A percentile compares a stretch with the other conserved stretches of the same genome.
Evolutionary conservation across 2,888 invertebrate genomes (phyloP).

Genomic region (Crematogaster levior): DNA sequence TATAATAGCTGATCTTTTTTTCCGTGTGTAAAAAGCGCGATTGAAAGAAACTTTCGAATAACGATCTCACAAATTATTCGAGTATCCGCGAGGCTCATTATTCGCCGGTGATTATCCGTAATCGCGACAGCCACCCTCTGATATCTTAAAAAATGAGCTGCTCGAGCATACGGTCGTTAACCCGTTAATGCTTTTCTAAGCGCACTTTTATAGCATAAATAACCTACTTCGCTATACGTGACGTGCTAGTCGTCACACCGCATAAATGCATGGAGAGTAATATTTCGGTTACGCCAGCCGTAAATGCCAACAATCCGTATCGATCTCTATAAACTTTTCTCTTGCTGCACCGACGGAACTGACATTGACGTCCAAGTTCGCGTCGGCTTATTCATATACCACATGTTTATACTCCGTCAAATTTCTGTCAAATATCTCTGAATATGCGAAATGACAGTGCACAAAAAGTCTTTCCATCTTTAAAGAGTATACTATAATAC

Average conservation of each 20-base stretch:
- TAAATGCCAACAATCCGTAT: conserved; percentile 39
- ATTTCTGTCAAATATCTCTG: background rate
- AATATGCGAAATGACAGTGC: background rate
- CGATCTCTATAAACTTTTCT: conserved; percentile 38
- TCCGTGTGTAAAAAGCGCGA: background rate
- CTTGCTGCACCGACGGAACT: conserved; percentile 5
- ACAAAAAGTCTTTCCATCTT: background rate
- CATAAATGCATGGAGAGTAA: conserved; percentile 34
- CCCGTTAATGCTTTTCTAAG: conserved; percentile 38
- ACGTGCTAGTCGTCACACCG: conserved; percentile 1
- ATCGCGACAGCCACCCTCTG: background rate
- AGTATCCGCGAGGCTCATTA: background rate
- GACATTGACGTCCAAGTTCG: conserved; percentile 24
- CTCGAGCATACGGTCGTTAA: conserved; percentile 29
- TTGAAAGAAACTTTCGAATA: background rate
- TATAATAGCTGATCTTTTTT: too few species aligned
- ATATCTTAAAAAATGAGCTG: conserved; percentile 11
- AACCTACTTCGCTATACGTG: conserved; percentile 9
- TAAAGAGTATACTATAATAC: background rate
- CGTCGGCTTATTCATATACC: conserved; percentile 12
- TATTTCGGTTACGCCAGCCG: conserved; percentile 33
- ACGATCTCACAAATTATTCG: background rate
- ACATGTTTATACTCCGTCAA: conserved; percentile 4
- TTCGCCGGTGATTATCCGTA: background rate
- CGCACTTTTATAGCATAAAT: conserved; percentile 24